Conservation (phyloP, 2,888 invertebrate species). For the Spialia ferax region DNA sequence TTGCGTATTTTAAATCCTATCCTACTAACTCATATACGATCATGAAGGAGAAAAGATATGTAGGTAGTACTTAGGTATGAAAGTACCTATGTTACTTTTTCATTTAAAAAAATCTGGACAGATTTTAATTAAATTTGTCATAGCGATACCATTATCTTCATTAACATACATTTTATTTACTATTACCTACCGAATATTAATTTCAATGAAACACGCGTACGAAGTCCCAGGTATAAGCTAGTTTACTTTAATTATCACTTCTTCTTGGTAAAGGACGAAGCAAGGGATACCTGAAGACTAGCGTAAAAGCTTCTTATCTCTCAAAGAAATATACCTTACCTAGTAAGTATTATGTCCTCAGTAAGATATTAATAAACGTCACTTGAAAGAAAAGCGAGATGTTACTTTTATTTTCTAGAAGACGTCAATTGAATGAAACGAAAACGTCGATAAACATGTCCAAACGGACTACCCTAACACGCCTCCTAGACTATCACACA, state of each 20-base stretch:
- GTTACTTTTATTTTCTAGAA: not conserved
- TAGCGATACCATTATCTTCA: no score
- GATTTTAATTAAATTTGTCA: no score
- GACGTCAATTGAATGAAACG: not conserved
- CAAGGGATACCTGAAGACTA: not conserved
- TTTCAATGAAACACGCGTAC: no score
- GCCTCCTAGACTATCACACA: not conserved
- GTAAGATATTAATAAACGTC: not conserved
- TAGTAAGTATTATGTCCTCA: no score
- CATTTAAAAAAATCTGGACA: no score
- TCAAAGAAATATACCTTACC: not conserved
- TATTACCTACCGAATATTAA: no score
- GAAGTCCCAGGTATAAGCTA: not conserved
- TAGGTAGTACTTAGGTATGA: no score
- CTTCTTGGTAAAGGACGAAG: not conserved
- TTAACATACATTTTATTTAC: no score
- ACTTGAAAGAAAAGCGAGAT: not conserved
- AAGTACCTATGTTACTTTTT: no score
- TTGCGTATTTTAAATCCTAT: no score
- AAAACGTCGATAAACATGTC: not conserved
- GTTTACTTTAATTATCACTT: not conserved
- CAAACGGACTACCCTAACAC: not conserved
- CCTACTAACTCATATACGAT: no score
- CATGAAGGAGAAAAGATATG: no score
- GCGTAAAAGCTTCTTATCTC: not conserved